Percentiles rank a stretch among this genome's conserved stretches.
Evolutionary conservation across 2,797 vertebrate species (phyloP).

Genomic region (Anableps anableps): DNA sequence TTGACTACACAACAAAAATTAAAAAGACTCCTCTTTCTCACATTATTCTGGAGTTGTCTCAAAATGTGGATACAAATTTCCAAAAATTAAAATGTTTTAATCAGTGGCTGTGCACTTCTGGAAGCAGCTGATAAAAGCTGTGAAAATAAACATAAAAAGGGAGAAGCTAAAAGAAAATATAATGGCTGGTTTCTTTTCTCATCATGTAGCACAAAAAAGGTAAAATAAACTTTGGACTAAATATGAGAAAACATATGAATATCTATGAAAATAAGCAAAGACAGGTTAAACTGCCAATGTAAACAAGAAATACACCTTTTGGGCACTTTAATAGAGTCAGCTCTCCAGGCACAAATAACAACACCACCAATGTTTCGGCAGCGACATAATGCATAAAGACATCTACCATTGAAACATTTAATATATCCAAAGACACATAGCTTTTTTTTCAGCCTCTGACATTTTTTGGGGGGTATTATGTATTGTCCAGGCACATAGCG

Average conservation of each 20-base stretch:
- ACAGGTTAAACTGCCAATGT: neutral
- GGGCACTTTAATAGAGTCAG: no score
- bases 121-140: no score
- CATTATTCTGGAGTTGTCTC: neutral
- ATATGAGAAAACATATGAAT: neutral
- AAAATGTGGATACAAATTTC: neutral
- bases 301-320: neutral
- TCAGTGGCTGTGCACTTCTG: neutral
- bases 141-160: neutral
- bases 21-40: neutral
- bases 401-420: no score
- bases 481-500: no score
- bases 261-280: neutral
- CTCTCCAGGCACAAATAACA: no score
- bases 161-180: neutral
- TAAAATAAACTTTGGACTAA: neutral
- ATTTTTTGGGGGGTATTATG: no score
- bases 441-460: no score
- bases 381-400: no score
- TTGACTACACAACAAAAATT: conserved; percentile 11
- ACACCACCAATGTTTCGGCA: neutral
- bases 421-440: no score
- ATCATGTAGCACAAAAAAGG: neutral
- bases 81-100: neutral
- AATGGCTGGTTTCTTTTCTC: neutral